Conservation (phyloP, 1,140 invertebrate species). For the Armadillidium nasatum region DNA sequence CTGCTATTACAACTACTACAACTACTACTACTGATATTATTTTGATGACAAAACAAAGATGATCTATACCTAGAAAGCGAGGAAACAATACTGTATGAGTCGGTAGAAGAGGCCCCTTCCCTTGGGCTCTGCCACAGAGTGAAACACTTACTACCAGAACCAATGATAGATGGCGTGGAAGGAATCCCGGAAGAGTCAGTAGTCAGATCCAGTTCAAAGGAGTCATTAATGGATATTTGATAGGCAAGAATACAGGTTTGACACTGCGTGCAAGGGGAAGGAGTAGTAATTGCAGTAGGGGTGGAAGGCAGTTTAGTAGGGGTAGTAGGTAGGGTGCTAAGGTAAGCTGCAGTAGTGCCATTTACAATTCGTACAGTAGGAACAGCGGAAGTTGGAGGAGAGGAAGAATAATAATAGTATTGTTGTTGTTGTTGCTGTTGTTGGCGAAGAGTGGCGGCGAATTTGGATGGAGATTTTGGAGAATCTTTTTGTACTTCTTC, state of each 20-base stretch:
- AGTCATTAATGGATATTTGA: not conserved
- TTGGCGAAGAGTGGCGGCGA: no score
- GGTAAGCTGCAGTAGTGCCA: not conserved
- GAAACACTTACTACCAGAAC: not conserved
- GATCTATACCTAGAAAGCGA: constrained; percentile 11
- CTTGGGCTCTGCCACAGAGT: not conserved
- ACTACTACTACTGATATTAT: not conserved
- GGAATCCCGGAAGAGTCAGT: not conserved
- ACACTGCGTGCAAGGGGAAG: not conserved
- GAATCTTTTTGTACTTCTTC: no score
- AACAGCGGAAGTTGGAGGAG: no score
- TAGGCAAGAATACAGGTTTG: not conserved
- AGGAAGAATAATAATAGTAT: no score
- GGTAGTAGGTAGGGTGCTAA: not conserved
- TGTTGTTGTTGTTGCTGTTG: no score
- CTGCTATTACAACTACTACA: no score
- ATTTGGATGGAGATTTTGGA: no score
- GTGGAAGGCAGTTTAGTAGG: not conserved
- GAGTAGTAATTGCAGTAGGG: not conserved
- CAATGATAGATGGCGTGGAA: no score
- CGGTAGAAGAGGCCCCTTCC: not conserved
- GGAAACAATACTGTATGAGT: not conserved
- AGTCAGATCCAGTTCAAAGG: not conserved
- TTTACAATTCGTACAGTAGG: not conserved
- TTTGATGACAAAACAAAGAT: constrained; percentile 6